Conservation (phyloP, 2,888 invertebrate species). For the Macrophya annulata region DNA sequence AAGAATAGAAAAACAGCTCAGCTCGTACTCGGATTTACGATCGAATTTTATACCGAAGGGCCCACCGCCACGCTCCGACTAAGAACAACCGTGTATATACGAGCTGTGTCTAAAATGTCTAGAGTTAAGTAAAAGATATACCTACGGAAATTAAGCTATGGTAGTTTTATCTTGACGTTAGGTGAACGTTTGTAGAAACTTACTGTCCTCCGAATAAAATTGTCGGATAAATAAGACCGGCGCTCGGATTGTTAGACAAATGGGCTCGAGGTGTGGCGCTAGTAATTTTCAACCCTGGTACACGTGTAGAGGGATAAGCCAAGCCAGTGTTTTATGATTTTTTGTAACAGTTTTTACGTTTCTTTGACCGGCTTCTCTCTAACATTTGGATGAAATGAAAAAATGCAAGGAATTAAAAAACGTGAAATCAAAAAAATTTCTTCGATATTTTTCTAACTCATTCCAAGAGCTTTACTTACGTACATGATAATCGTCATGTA, state of each 20-base stretch:
- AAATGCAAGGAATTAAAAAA: background rate
- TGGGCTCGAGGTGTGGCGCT: conserved; percentile 37
- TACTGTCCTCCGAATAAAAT: conserved; percentile 51
- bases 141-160: conserved; percentile 43
- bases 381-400: background rate
- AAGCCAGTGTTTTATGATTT: background rate
- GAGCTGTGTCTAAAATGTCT: background rate
- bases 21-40: conserved; percentile 31
- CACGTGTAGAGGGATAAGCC: background rate
- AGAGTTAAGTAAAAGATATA: conserved; percentile 38
- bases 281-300: conserved; percentile 5
- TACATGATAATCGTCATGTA: background rate
- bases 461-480: background rate
- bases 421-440: background rate
- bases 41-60: conserved; percentile 56
- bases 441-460: background rate
- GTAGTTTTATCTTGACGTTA: conserved; percentile 49
- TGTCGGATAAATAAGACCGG: conserved; percentile 47
- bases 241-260: conserved; percentile 27
- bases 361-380: background rate
- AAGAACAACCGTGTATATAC: background rate
- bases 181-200: conserved; percentile 50
- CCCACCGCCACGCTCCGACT: conserved; percentile 33
- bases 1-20: conserved; percentile 3
- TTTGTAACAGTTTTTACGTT: background rate